Conservation (phyloP, 2,888 invertebrate genomes). For the Timandra comae region DNA sequence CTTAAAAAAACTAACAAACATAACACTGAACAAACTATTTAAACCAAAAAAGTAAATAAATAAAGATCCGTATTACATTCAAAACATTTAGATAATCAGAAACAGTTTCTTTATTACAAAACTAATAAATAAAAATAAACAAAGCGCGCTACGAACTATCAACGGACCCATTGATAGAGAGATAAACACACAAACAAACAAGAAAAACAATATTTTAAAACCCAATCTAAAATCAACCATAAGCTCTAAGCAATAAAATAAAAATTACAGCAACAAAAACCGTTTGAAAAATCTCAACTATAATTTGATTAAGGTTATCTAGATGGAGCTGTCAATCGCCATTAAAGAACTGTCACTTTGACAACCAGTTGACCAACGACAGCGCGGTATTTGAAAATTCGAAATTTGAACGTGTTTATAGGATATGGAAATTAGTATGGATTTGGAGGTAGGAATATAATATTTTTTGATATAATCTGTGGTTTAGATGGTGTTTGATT, state of each 20-base stretch:
- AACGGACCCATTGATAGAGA: conserved; percentile 34
- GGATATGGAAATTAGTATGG: neutral
- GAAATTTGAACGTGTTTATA: conserved; percentile 14
- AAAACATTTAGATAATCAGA: too few relatives aligned
- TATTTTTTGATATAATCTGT: too few relatives aligned
- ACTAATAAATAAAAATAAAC: conserved; percentile 43
- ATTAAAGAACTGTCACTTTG: conserved; percentile 53
- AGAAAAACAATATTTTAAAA: neutral
- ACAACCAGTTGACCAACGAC: conserved; percentile 40
- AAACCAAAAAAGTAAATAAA: too few relatives aligned
- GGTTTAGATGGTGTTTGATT: too few relatives aligned
- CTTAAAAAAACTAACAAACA: too few relatives aligned
- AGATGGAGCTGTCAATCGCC: conserved; percentile 65
- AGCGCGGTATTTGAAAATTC: conserved; percentile 19
- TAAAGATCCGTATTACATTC: too few relatives aligned
- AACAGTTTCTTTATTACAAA: conserved; percentile 28
- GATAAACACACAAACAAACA: conserved; percentile 27
- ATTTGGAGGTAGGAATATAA: too few relatives aligned
- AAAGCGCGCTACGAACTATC: conserved; percentile 51
- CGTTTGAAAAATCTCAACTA: conserved; percentile 19
- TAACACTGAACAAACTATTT: too few relatives aligned
- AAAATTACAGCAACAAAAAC: neutral
- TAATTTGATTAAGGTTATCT: conserved; percentile 70
- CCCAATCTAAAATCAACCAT: neutral
- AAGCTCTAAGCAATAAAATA: neutral